Percentiles rank a stretch among this genome's conserved stretches.
These are phyloP conservation scores for Catharus bicknelli DNA, from an alignment of 2,113 vertebrate species.

Conservation along the genomic window DNA sequence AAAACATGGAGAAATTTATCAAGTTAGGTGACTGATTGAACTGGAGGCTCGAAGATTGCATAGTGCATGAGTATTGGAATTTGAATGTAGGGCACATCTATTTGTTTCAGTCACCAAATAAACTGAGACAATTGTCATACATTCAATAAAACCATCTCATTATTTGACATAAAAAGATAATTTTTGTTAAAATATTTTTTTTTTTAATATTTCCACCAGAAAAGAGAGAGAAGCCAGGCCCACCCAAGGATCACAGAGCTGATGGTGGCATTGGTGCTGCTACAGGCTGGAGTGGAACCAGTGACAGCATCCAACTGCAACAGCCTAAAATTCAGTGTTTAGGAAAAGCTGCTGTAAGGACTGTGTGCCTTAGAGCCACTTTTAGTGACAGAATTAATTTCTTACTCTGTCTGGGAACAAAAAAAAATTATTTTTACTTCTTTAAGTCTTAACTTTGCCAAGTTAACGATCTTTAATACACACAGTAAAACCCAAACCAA, in stretches of 20 bases:
- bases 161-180: neutral
- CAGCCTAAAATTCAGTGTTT: neutral
- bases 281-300: too few relatives aligned
- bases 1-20: neutral
- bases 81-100: accelerated
- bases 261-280: too few relatives aligned
- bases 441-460: neutral
- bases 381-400: neutral
- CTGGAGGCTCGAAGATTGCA: neutral
- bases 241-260: neutral
- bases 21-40: neutral
- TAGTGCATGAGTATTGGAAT: neutral
- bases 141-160: neutral
- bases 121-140: neutral
- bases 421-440: neutral
- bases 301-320: neutral
- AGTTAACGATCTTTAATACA: neutral
- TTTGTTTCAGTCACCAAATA: neutral
- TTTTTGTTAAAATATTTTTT: neutral
- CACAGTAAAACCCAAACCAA: neutral
- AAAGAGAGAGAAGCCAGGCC: neutral
- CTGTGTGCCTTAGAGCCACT: neutral
- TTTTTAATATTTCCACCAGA: neutral
- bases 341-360: neutral
- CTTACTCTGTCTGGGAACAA: neutral